Evolutionary conservation across 1,140 invertebrate species (phyloP).

Genomic region (Drosophila watanabei): DNA sequence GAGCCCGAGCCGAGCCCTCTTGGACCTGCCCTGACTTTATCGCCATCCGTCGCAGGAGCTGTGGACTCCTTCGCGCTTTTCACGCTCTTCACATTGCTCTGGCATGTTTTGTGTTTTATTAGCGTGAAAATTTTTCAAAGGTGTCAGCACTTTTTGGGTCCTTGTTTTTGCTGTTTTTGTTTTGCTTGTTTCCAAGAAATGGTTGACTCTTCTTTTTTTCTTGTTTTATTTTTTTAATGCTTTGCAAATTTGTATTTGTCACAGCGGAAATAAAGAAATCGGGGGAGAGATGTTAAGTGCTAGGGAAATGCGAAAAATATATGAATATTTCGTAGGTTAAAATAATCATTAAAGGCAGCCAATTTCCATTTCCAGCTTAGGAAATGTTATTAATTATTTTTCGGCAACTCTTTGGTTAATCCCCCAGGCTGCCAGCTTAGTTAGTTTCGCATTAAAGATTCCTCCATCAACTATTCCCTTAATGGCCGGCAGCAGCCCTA

Average conservation of each 20-base stretch:
- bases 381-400: conserved; percentile 20
- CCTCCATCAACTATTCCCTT: conserved; percentile 45
- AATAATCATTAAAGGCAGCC: background rate
- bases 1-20: conserved; percentile 14
- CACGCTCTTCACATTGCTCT: conserved; percentile 67
- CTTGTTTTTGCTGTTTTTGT: conserved; percentile 42
- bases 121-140: conserved; percentile 83
- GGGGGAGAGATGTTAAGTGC: conserved; percentile 5
- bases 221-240: conserved; percentile 19
- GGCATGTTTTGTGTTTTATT: conserved; percentile 82
- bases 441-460: conserved; percentile 53
- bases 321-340: background rate
- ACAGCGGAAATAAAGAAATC: conserved; percentile 22
- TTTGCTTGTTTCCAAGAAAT: conserved; percentile 42
- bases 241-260: conserved; percentile 27
- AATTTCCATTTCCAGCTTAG: conserved; percentile 7
- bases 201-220: conserved; percentile 31
- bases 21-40: conserved; percentile 58
- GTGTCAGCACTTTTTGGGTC: conserved; percentile 75
- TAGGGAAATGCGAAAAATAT: background rate
- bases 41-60: conserved; percentile 48
- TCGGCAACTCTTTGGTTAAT: conserved; percentile 16
- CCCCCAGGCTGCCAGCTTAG: conserved; percentile 11
- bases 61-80: conserved; percentile 43
- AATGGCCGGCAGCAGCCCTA: conserved; percentile 35